phyloP scores from a whole-genome alignment of 2,888 invertebrate species.

The Lithosia quadra region DNA sequence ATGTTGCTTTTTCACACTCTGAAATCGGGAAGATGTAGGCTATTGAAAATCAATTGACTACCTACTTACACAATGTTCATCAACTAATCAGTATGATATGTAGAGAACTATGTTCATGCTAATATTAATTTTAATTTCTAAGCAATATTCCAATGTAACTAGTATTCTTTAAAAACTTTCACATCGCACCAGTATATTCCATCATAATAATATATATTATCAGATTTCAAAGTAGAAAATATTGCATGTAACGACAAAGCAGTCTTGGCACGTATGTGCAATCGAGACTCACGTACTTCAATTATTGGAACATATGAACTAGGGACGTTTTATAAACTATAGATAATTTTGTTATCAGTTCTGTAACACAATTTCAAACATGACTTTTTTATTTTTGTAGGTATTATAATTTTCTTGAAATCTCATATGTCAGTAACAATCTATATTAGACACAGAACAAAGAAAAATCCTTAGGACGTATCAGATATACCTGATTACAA shows the following conservation, averaged over 20 bases:
- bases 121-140: neutral
- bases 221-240: neutral
- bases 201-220: neutral
- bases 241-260: neutral
- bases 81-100: neutral
- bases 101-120: neutral
- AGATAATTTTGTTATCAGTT: slow-evolving; percentile 18
- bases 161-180: neutral
- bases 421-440: neutral
- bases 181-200: neutral
- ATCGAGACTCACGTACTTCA: slow-evolving; percentile 30
- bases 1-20: too few species aligned
- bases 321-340: slow-evolving; percentile 19
- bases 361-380: neutral
- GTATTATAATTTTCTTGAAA: neutral
- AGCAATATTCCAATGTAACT: neutral
- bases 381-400: neutral
- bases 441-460: neutral
- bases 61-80: neutral
- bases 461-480: too few species aligned
- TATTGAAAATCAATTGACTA: too few species aligned
- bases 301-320: slow-evolving; percentile 30
- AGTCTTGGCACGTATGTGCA: slow-evolving; percentile 31
- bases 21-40: too few species aligned
- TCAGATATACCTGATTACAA: too few species aligned